A percentile compares a stretch with the other conserved stretches of the same genome.
Evolutionary conservation across 2,888 invertebrate species (phyloP).

Genomic region (Erpobdella octoculata): DNA sequence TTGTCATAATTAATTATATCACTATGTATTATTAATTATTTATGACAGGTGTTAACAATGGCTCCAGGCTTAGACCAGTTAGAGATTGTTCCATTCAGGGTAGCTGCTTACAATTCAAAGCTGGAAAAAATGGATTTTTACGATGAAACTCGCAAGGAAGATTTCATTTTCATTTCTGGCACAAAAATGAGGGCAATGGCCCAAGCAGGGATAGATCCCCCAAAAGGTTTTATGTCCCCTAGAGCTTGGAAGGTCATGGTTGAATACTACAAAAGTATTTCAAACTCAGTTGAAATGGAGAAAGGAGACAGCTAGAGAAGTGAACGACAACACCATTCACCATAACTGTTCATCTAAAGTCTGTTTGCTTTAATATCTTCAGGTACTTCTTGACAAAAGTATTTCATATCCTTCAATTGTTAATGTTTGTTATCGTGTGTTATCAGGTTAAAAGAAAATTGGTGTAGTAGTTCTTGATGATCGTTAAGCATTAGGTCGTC

Average conservation of each 20-base stretch:
- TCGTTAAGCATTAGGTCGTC: no score
- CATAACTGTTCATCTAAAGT: no score
- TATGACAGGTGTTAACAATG: conserved; percentile 69
- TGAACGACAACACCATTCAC: no score
- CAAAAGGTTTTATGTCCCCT: conserved; percentile 95
- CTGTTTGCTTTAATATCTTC: no score
- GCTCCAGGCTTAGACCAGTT: conserved; percentile 86
- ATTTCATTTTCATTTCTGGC: conserved; percentile 92
- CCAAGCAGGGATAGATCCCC: conserved; percentile 74
- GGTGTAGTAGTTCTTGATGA: no score
- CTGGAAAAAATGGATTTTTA: conserved; percentile 83
- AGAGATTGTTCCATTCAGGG: conserved; percentile 93
- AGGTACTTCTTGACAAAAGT: no score
- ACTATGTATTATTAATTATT: neutral
- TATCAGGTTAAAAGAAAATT: no score
- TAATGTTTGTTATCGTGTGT: no score
- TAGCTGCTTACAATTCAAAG: conserved; percentile 88
- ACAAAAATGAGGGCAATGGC: conserved; percentile 73
- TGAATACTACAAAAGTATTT: conserved; percentile 35
- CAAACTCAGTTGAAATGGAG: neutral
- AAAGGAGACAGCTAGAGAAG: neutral
- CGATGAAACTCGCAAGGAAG: conserved; percentile 76
- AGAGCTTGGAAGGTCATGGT: conserved; percentile 55
- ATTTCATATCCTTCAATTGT: no score
- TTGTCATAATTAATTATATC: neutral